Conservation (phyloP, 2,888 invertebrate species). For the Drosophila paranaensis region DNA sequence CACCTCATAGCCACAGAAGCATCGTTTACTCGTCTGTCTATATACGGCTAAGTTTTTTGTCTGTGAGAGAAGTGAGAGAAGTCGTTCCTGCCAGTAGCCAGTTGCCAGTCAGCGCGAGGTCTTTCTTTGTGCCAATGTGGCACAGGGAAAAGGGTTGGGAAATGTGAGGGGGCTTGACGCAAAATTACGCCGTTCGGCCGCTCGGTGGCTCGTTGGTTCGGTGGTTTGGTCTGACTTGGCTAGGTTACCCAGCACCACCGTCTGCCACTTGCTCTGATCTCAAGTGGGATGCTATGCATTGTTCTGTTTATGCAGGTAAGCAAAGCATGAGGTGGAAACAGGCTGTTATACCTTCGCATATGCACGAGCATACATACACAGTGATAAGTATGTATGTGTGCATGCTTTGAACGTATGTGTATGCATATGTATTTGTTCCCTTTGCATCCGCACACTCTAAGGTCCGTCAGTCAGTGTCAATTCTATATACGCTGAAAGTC, state of each 20-base stretch:
- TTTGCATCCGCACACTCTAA: conserved; percentile 55
- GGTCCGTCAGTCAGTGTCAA: conserved; percentile 69
- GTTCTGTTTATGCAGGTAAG: conserved; percentile 60
- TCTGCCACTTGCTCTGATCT: conserved; percentile 72
- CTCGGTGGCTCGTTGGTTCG: conserved; percentile 1
- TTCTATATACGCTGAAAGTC: conserved; percentile 63
- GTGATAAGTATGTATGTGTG: neutral
- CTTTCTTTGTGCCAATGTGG: conserved; percentile 70
- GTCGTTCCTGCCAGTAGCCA: conserved; percentile 49
- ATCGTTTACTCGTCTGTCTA: conserved; percentile 43
- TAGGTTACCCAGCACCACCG: conserved; percentile 40
- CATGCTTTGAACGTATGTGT: neutral
- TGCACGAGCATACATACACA: conserved; percentile 1
- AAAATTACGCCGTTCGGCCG: conserved; percentile 62
- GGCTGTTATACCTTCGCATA: conserved; percentile 44
- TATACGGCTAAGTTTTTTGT: conserved; percentile 65
- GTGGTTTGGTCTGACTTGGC: conserved; percentile 42
- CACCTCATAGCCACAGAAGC: conserved; percentile 45
- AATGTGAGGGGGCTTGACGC: conserved; percentile 46
- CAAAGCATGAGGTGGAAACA: conserved; percentile 36
- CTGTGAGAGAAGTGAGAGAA: conserved; percentile 46
- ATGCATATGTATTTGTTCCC: conserved; percentile 26
- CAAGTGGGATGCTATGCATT: conserved; percentile 79
- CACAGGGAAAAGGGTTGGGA: conserved; percentile 40
- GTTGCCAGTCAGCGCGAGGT: conserved; percentile 57